phyloP scores from a whole-genome alignment of 2,797 vertebrate species.

The Buceros bicornis region DNA sequence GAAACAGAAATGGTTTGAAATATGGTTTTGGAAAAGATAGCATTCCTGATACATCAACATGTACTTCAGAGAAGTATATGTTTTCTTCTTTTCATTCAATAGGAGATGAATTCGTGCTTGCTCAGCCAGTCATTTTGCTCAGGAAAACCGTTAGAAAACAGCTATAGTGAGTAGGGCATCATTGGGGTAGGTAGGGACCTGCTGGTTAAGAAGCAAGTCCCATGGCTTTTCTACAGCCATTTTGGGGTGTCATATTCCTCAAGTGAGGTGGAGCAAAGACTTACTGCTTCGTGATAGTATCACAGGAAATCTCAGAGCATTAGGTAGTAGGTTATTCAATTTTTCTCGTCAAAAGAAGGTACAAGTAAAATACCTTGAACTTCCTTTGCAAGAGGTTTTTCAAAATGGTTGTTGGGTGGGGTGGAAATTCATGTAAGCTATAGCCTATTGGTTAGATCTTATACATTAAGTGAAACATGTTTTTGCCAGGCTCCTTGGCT shows the following conservation, averaged over 20 bases:
- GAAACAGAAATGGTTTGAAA: background rate
- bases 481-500: background rate
- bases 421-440: background rate
- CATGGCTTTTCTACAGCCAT: background rate
- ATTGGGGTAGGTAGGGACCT: background rate
- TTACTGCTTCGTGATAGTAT: background rate
- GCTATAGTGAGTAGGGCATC: background rate
- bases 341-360: background rate
- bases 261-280: background rate
- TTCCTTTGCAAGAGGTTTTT: background rate
- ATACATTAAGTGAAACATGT: background rate
- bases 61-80: background rate
- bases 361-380: background rate
- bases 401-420: background rate
- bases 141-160: background rate
- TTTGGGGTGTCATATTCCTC: background rate
- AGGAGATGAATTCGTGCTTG: background rate
- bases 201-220: background rate
- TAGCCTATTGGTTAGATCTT: background rate
- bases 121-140: background rate
- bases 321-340: background rate
- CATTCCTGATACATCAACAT: background rate
- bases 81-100: background rate
- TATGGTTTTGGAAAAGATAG: background rate
- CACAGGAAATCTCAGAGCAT: background rate